Evolutionary conservation across 53 echinoderm and acorn worm genomes (phyloP).

Genomic region (Apostichopus leukothele): DNA sequence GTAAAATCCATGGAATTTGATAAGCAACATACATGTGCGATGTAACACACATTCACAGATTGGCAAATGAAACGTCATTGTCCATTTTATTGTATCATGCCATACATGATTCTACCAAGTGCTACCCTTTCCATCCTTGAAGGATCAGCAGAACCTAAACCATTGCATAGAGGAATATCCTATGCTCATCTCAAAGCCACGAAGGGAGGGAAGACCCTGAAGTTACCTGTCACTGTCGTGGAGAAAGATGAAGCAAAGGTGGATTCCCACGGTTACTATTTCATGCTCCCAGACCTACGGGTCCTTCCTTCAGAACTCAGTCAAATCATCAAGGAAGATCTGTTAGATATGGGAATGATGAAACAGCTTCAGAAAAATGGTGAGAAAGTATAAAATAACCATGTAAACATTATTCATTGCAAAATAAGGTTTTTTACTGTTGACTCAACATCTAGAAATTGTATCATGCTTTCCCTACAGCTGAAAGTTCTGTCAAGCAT

Average conservation of each 20-base stretch:
- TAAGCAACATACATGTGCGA: too few species aligned
- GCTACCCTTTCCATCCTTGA: too few species aligned
- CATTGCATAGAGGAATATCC: slow-evolving; percentile 22
- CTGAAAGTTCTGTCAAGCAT: too few species aligned
- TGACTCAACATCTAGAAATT: too few species aligned
- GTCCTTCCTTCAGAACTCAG: neutral
- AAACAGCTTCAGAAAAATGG: slow-evolving; percentile 22
- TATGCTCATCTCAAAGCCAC: slow-evolving; percentile 28
- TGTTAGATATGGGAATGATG: slow-evolving; percentile 33
- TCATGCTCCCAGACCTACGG: slow-evolving; percentile 33
- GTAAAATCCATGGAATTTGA: too few species aligned
- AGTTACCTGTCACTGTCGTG: neutral
- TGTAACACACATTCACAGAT: too few species aligned
- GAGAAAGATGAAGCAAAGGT: slow-evolving; percentile 3
- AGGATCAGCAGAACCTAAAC: neutral
- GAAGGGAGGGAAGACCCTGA: neutral
- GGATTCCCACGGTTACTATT: slow-evolving; percentile 31
- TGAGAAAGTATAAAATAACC: neutral
- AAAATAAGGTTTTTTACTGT: too few species aligned
- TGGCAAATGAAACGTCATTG: too few species aligned
- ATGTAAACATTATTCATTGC: too few species aligned
- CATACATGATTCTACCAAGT: too few species aligned
- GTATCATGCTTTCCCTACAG: too few species aligned
- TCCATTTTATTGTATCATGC: too few species aligned
- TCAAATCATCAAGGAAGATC: slow-evolving; percentile 21